phyloP scores from a whole-genome alignment of 2,888 invertebrate genomes.

The Slavum lentiscoides region DNA sequence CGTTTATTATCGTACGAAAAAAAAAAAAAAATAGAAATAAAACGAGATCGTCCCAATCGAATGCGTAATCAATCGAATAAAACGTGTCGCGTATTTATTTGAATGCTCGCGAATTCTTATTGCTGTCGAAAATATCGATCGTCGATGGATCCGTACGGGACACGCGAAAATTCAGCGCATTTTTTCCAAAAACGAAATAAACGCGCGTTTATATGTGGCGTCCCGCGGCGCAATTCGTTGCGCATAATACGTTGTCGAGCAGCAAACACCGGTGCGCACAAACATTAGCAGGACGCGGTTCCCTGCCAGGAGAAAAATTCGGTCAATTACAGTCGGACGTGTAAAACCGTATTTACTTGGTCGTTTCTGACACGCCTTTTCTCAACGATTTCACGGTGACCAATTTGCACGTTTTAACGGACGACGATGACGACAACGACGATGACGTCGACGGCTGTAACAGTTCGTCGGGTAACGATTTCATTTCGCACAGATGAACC shows the following conservation, averaged over 20 bases:
- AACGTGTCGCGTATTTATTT: no score
- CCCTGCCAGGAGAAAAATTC: neutral
- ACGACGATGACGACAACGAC: constrained; percentile 44
- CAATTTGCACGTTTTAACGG: constrained; percentile 61
- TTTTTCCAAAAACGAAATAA: neutral
- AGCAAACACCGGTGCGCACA: neutral
- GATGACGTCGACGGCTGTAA: constrained; percentile 58
- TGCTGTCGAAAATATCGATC: neutral
- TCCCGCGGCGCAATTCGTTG: neutral
- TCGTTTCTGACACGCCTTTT: constrained; percentile 65
- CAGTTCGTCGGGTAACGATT: constrained; percentile 54
- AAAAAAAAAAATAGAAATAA: no score
- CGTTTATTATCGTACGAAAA: no score
- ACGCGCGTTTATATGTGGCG: neutral
- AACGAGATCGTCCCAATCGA: no score
- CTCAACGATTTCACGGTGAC: constrained; percentile 76
- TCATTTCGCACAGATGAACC: constrained; percentile 69
- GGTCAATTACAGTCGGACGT: constrained; percentile 5
- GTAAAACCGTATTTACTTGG: constrained; percentile 59
- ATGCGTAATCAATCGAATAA: no score
- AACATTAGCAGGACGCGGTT: neutral
- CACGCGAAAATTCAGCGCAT: neutral
- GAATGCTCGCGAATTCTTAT: no score
- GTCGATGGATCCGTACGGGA: neutral
- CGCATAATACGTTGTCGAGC: neutral